These are phyloP conservation scores for Arvicanthis niloticus DNA, from an alignment of 2,113 vertebrate species.

Conservation along the genomic window DNA sequence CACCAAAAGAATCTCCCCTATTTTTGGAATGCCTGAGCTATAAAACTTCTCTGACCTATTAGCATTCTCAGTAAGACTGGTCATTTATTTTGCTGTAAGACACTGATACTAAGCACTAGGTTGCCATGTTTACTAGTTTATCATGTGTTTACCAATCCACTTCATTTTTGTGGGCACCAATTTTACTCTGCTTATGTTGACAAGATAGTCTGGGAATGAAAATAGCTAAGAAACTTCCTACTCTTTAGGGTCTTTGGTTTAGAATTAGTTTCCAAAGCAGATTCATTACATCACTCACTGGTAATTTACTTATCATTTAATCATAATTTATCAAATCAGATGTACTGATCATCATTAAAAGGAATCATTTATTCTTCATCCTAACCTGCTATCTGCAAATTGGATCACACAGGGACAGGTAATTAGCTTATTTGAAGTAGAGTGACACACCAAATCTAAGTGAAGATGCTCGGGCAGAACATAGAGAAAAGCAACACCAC, in stretches of 20 bases:
- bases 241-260: conserved; percentile 56
- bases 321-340: conserved; percentile 82
- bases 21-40: background rate
- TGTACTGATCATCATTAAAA: conserved; percentile 81
- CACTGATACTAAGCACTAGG: background rate
- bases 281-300: conserved; percentile 73
- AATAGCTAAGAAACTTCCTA: background rate
- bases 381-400: conserved; percentile 79
- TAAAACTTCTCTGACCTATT: conserved; percentile 40
- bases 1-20: conserved; percentile 46
- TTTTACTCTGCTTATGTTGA: background rate
- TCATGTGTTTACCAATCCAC: background rate
- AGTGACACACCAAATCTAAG: conserved; percentile 31
- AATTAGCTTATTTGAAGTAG: conserved; percentile 81
- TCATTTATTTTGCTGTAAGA: background rate
- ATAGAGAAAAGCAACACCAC: background rate
- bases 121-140: conserved; percentile 45
- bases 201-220: background rate
- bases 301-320: conserved; percentile 82
- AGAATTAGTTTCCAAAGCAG: conserved; percentile 70
- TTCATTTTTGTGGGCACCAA: background rate
- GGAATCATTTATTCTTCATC: conserved; percentile 81
- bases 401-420: conserved; percentile 76
- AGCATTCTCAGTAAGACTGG: background rate
- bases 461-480: background rate